Base-by-base conservation (phyloP, 2,888 invertebrate species). In the Erebia palarica region DNA sequence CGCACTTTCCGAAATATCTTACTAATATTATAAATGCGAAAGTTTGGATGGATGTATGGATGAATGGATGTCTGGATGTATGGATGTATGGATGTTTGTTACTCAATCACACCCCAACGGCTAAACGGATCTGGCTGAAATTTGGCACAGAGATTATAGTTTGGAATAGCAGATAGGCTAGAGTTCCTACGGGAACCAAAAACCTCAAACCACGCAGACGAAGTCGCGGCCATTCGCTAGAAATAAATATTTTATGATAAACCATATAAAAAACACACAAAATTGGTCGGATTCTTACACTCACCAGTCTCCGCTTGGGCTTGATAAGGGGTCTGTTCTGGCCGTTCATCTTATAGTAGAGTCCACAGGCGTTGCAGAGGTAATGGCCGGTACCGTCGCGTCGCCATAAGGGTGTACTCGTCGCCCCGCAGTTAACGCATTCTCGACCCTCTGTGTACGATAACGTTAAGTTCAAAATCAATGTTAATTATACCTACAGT, bases 281-380 rank as follows among this genome's bases (percentile, higher is more conserved):
- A 92, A 93, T 93, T 93, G 93, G 92, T 93, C 92, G 92, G 92
- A 93, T 92, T 93, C 93, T 91, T 94, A 94, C 92, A 97, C 98
- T 98, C 95, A 99, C 99, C 97, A 99, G 97, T 96, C 99, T 97
- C 96, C 99, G 96, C 95, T 99, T 99, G 87, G 99, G 99, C 95
- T 99, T 99, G 94, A 99, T 99, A 86, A 99, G 96, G 73, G 99
- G 99, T 91, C 99, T 95, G 93, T 99, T 99, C 92, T 98, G 98
- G 84, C 99, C 99, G 94, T 99, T 99, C 99, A 99, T 99, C 95
- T 99, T 99, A 95, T 99, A 99, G 95, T 99, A 99, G 81, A 99
- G 96, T 82, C 99, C 99, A 93, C 99, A 99, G 80, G 99, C 99
- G 94, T 99, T 99, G 95, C 99, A 99, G 84, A 97, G 95, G 94